These are phyloP conservation scores for Leptura quadrifasciata DNA, from an alignment of 2,888 invertebrate genomes.

Conservation along the genomic window DNA sequence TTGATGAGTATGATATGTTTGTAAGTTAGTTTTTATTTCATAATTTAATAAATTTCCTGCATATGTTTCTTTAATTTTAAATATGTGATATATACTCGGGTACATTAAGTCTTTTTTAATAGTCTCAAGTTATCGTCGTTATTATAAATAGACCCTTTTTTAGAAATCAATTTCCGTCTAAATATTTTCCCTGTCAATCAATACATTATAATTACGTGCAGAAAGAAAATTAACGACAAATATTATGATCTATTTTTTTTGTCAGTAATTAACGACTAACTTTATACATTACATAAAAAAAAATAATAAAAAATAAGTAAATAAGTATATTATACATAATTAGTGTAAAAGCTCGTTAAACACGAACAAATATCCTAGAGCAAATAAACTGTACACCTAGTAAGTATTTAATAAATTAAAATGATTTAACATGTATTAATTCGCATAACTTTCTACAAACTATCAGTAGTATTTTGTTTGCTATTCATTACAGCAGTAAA, in stretches of 20 bases:
- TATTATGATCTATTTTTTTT: not conserved
- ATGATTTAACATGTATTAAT: conserved; percentile 17
- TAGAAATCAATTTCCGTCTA: too few relatives aligned
- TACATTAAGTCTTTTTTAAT: too few relatives aligned
- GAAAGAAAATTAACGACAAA: not conserved
- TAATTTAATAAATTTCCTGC: too few relatives aligned
- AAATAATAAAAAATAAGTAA: not conserved
- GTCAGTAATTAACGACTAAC: not conserved
- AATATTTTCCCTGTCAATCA: too few relatives aligned
- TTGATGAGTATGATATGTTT: too few relatives aligned
- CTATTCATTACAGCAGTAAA: conserved; percentile 19
- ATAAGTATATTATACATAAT: not conserved
- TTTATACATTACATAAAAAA: not conserved
- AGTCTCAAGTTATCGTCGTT: too few relatives aligned
- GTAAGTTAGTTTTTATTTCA: too few relatives aligned
- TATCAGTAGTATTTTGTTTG: not conserved
- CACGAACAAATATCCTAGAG: not conserved
- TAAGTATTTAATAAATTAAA: not conserved
- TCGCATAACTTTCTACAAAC: conserved; percentile 23
- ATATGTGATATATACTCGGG: too few relatives aligned
- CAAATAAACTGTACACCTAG: not conserved
- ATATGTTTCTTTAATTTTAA: too few relatives aligned
- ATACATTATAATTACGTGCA: too few relatives aligned
- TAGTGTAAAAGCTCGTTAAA: not conserved
- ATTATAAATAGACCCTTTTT: too few relatives aligned